Percentiles rank a stretch among this genome's conserved stretches.
These are phyloP conservation scores for Dryas iulia DNA, from an alignment of 1,140 invertebrate genomes.

Conservation along the genomic window DNA sequence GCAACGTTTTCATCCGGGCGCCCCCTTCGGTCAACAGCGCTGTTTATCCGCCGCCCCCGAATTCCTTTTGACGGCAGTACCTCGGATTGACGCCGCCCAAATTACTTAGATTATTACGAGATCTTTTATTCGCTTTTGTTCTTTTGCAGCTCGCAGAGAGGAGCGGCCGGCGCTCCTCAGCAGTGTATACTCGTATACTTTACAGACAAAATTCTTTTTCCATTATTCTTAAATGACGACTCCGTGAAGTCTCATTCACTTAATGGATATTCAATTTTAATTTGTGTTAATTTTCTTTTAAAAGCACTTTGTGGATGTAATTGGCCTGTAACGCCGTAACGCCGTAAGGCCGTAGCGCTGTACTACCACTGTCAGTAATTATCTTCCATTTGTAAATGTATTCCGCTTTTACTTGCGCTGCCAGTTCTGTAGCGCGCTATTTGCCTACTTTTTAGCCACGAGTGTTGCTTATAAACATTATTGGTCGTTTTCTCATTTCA, in stretches of 20 bases:
- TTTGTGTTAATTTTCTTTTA: conserved; percentile 16
- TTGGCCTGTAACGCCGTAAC: not conserved
- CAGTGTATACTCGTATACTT: not conserved
- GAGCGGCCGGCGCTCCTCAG: not conserved
- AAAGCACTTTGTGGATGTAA: conserved; percentile 9
- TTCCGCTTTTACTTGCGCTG: not conserved
- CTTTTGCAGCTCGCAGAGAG: not conserved
- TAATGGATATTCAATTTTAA: conserved; percentile 20
- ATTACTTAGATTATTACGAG: conserved; percentile 13
- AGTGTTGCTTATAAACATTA: not conserved
- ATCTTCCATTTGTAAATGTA: not conserved
- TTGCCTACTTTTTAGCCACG: not conserved
- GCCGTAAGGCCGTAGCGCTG: not conserved
- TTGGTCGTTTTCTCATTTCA: not conserved
- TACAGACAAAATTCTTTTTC: not conserved
- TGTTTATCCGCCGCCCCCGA: not conserved
- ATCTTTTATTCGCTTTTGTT: conserved; percentile 5
- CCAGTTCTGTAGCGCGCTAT: not conserved
- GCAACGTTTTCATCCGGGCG: not conserved
- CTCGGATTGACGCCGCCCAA: conserved; percentile 2
- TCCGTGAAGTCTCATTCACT: conserved; percentile 9
- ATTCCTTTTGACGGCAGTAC: not conserved
- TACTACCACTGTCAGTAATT: conserved; percentile 9
- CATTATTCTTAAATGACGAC: conserved; percentile 13
- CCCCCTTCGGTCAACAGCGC: not conserved